Evolutionary conservation across 2,797 vertebrate species (phyloP), one percentile per base, ranked within the genome.

Genomic region (Coluber constrictor): DNA sequence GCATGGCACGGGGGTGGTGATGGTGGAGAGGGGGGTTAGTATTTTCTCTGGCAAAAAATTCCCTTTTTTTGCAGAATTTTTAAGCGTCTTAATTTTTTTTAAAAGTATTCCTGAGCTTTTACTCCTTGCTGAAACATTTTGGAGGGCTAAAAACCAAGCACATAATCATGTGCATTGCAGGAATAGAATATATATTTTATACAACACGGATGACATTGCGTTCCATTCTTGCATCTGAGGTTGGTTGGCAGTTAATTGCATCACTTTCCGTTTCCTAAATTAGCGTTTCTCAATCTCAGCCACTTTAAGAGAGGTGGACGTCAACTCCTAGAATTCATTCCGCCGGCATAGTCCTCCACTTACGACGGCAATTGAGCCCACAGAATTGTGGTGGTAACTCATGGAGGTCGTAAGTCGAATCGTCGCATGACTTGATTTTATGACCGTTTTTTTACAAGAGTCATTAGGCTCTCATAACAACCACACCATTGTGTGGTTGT

Each of bases 1-100:
- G 86, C 47, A 3, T 0, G 0, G 27, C n/a, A 3, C 13, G 0
- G 5, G 12, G 4, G 1, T 2, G 66, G 15, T 7, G 1, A n/a
- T 4, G 27, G 13, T 7, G 70, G 47, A 1, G 6, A 8, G 47
- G 47, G 7, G 3, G 4, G 1, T 10, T 57, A 7, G 54, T 88
- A 60, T 88, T 60, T 60, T 5, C 37, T 43, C 7, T 27, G 5
- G 55, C 55, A 56, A 56, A 56, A 57, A 59, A 88, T 1, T 15
- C 55, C 86, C 16, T 32, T 27, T 56, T 51, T 20, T 55, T n/a
- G n/a, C 29, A 87, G 29, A 32, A n/a, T 25, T 37, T 23, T n/a
- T 23, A 88, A 37, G 32, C n/a, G 3, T 37, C 66, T 37, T 18
- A 7, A 6, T 13, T 87, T 15, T 10, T 18, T 29, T 0, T 1